phyloP scores from a whole-genome alignment of 2,888 invertebrate genomes.

The Geotrupes spiniger region DNA sequence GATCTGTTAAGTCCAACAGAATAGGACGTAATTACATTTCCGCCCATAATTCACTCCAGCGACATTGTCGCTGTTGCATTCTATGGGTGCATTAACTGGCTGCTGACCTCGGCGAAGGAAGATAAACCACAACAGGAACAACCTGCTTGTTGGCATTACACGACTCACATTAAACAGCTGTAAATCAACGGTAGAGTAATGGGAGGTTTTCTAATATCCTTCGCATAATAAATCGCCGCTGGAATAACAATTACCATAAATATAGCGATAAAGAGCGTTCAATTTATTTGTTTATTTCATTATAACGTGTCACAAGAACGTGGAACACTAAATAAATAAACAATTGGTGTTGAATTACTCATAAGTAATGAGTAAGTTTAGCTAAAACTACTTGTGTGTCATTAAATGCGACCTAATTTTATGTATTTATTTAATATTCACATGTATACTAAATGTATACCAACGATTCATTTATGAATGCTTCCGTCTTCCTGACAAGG shows the following conservation, averaged over 20 bases:
- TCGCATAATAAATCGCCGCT: constrained; percentile 2
- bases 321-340: no score
- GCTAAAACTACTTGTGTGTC: no score
- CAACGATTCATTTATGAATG: no score
- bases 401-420: no score
- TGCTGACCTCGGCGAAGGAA: constrained; percentile 6
- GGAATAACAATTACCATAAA: constrained; percentile 4
- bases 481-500: no score
- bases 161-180: neutral
- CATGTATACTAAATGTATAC: no score
- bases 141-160: constrained; percentile 4
- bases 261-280: neutral
- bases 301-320: no score
- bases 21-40: neutral
- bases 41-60: neutral
- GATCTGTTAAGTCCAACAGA: neutral
- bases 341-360: no score
- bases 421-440: no score
- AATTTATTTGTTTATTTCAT: no score
- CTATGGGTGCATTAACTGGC: constrained; percentile 5
- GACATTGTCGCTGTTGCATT: neutral
- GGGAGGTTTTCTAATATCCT: neutral
- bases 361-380: no score
- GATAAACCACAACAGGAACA: constrained; percentile 4
- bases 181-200: constrained; percentile 5